A percentile compares a stretch with the other conserved stretches of the same genome.
Evolutionary conservation across 2,797 vertebrate species (phyloP).

Genomic region (Hydrolagus colliei): DNA sequence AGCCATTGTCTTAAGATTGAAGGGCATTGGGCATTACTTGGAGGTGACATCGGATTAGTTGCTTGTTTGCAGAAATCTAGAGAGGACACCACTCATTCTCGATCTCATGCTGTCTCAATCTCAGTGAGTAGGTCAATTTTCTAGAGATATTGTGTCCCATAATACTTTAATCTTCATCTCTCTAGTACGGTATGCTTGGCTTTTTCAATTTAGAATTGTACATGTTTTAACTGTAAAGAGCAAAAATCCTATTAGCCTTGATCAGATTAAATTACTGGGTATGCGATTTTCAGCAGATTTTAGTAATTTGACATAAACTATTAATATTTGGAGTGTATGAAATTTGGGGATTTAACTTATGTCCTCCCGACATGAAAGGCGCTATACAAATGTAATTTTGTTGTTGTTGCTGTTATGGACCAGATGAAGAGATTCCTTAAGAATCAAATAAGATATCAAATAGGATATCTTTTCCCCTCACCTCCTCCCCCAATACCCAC

Average conservation of each 20-base stretch:
- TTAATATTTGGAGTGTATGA: constrained; percentile 4
- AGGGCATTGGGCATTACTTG: neutral
- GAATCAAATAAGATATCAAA: too few relatives aligned
- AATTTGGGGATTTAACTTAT: neutral
- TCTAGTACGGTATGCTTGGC: neutral
- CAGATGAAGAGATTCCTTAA: too few relatives aligned
- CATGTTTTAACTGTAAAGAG: constrained; percentile 11
- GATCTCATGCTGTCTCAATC: neutral
- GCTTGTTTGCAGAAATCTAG: neutral
- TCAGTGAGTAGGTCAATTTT: constrained; percentile 17
- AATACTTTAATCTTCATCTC: constrained; percentile 24
- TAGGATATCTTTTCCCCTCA: too few relatives aligned
- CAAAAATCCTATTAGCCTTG: constrained; percentile 21
- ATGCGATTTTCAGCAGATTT: neutral
- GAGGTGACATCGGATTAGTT: constrained; percentile 20
- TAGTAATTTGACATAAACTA: constrained; percentile 11
- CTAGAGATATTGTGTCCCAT: constrained; percentile 2
- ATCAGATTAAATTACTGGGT: constrained; percentile 17
- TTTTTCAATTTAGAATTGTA: constrained; percentile 15
- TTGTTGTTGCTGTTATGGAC: neutral
- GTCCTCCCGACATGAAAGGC: too few relatives aligned
- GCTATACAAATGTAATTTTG: neutral
- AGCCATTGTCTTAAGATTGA: neutral
- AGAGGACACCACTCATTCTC: neutral
- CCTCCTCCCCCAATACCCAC: too few relatives aligned